A percentile compares a stretch with the other conserved stretches of the same genome.
Evolutionary conservation across 2,113 vertebrate species (phyloP).

Genomic region (Marmota monax): DNA sequence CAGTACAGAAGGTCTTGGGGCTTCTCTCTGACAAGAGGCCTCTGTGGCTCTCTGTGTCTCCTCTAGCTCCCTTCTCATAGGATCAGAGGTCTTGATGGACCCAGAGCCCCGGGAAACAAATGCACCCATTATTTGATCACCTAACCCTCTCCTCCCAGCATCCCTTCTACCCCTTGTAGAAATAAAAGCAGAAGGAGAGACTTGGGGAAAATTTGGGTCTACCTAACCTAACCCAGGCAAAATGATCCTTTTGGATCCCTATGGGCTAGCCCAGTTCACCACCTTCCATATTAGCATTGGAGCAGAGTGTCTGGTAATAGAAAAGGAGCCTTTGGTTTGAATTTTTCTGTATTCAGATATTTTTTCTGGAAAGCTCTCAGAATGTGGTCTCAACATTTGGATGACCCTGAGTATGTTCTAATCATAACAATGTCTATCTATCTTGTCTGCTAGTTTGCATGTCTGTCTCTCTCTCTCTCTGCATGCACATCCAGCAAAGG

Average conservation of each 20-base stretch:
- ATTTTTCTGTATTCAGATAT: background rate
- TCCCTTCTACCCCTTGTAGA: background rate
- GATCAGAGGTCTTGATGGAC: background rate
- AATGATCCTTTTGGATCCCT: background rate
- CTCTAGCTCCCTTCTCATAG: background rate
- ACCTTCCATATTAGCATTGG: background rate
- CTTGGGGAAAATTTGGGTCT: background rate
- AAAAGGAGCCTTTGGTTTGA: background rate
- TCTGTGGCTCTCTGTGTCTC: background rate
- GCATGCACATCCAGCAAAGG: background rate
- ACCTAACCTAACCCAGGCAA: background rate
- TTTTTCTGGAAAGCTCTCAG: background rate
- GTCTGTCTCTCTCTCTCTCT: background rate
- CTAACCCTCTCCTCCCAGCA: background rate
- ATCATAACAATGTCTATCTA: background rate
- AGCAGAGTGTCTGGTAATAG: background rate
- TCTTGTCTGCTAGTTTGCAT: background rate
- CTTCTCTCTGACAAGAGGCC: background rate
- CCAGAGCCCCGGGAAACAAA: background rate
- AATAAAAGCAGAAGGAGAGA: background rate
- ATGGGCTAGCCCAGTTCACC: background rate
- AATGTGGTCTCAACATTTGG: background rate
- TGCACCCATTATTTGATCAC: background rate
- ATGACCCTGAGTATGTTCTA: background rate
- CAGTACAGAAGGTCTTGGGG: background rate